A percentile compares a stretch with the other conserved stretches of the same genome.
Conservation (phyloP, 2,113 vertebrate species). For the Hepsetus odoe region DNA sequence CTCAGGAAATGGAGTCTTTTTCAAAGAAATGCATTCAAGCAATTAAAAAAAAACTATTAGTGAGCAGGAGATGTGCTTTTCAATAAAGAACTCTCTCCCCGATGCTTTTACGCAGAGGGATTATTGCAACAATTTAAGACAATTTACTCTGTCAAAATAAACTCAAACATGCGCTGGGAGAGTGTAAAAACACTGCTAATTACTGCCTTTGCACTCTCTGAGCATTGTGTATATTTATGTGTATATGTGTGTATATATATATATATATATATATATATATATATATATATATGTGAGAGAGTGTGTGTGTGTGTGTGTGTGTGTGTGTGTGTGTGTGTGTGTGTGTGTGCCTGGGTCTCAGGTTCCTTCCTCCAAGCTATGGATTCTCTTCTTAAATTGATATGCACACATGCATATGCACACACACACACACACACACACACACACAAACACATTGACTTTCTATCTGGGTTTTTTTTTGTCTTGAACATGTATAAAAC, state of each 20-base stretch:
- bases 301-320: slow-evolving; percentile 18
- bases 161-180: slow-evolving; percentile 70
- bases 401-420: slow-evolving; percentile 1
- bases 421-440: slow-evolving; percentile 27
- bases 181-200: slow-evolving; percentile 72
- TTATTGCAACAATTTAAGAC: slow-evolving; percentile 78
- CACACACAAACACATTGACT: slow-evolving; percentile 2
- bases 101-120: slow-evolving; percentile 72
- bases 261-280: no score
- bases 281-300: slow-evolving; percentile 26
- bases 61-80: slow-evolving; percentile 76
- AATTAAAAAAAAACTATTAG: slow-evolving; percentile 53
- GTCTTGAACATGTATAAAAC: no score
- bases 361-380: slow-evolving; percentile 50
- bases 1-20: slow-evolving; percentile 31
- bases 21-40: slow-evolving; percentile 43
- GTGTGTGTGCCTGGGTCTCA: slow-evolving; percentile 27
- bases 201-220: slow-evolving; percentile 70
- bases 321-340: slow-evolving; percentile 33
- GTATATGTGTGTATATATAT: slow-evolving; percentile 20
- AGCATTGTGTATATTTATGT: slow-evolving; percentile 56
- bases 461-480: no score
- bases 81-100: slow-evolving; percentile 67
- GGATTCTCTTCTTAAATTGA: slow-evolving; percentile 39
- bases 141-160: slow-evolving; percentile 82